Evolutionary conservation across 2,113 vertebrate species (phyloP), one percentile per base, ranked within the genome.

Genomic region (Dendropsophus ebraccatus): DNA sequence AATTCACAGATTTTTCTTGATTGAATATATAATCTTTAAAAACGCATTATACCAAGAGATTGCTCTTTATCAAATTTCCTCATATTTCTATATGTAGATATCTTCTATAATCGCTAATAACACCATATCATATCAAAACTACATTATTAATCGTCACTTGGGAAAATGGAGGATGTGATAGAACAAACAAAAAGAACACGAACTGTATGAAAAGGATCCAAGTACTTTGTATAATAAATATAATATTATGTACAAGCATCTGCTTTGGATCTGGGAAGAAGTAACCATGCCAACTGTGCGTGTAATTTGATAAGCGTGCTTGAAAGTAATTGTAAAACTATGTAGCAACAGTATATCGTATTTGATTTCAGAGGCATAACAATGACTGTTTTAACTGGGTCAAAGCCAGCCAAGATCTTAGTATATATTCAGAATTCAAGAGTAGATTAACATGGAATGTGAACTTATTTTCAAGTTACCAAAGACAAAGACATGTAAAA

Each of bases 251-350:
- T 81, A 32, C 67, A 25, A 86, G 52, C 85, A 86, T 86, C 85
- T 86, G 85, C 67, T 86, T 86, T 73, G 67, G 67, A 86, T 86
- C 76, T 86, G 50, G 32, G 25, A 80, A 72, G 2, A 47, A 58
- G 84, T 86, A 80, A 81, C 84, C 76, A 86, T 86, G 84, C 84
- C 84, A 86, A 86, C 84, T 86, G 62, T 81, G 84, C 35, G 30
- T 81, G 77, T 86, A 81, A 86, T 81, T 73, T 86, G 77, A 86
- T 86, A 86, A 86, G 85, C 85, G 58, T 52, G 85, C 79, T 50
- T 73, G 37, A 81, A 73, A 74, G 50, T 73, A 81, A 86, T 74
- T 86, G 77, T 73, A 86, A 81, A 86, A 86, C 77, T 73, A 86
- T 86, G 85, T 81, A 81, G 67, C 76, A 81, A 81, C 52, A 60